Evolutionary conservation across 2,888 invertebrate species (phyloP), one percentile per base, ranked within the genome.

Genomic region (Halocaridina rubra): DNA sequence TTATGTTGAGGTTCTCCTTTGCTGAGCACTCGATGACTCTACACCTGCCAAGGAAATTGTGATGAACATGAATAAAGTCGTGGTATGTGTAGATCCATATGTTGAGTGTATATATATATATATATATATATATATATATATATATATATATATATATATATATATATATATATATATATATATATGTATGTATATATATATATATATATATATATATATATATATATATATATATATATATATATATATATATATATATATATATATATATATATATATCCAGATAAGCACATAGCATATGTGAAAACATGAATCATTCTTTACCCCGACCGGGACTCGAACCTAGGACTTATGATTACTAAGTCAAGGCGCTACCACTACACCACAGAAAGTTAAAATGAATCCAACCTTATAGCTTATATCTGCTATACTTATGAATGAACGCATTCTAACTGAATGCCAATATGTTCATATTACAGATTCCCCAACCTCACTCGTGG

Each of bases 11-110:
- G 90, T 95, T 95, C 90, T 95, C 95, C 90, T 95, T 95, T 19
- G 95, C 95, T 72, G 95, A 96, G 91, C 94, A 95, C 91, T 94
- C 95, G 89, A 95, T 92, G 71, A 95, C 94, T 91, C 95, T 94
- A 82, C 94, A 94, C 89, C 95, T 94, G 92, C 2, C 92, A 91
- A 7, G 4, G 19, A 53, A 10, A n/a, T n/a, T n/a, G n/a, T n/a
- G n/a, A n/a, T n/a, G n/a, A n/a, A n/a, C n/a, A n/a, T n/a, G n/a
- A n/a, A n/a, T n/a, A n/a, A n/a, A n/a, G n/a, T n/a, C 0, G 53
- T 10, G 3, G 19, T 4, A 5, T 1, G 10, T 53, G 53, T 3
- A 39, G 39, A 8, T 39, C 13, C 39, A 39, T 8, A 8, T 13
- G 8, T 39, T 39, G 13, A 39, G 13, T 8, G 16, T n/a, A 39